These are phyloP conservation scores for Acropora yongei DNA, from an alignment of 64 coral and sea anemone species.

Conservation along the genomic window DNA sequence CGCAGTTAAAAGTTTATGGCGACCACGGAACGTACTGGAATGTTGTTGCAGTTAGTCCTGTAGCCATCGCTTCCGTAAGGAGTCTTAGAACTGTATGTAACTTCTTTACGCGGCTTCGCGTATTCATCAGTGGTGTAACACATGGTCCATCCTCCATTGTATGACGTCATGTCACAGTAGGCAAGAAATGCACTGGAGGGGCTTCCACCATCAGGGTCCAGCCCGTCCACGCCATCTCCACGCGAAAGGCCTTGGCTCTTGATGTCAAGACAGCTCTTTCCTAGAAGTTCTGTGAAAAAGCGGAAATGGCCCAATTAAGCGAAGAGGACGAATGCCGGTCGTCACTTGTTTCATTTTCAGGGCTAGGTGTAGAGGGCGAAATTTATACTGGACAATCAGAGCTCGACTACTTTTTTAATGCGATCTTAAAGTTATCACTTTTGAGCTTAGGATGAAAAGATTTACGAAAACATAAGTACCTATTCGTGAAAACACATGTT, in stretches of 20 bases:
- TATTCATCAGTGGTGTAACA: constrained; percentile 48
- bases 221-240: constrained; percentile 21
- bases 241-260: background rate
- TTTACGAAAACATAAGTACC: too few relatives aligned
- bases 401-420: too few relatives aligned
- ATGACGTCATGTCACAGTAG: constrained; percentile 54
- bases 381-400: too few relatives aligned
- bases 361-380: too few relatives aligned
- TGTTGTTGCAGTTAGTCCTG: constrained; percentile 21
- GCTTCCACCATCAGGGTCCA: constrained; percentile 36
- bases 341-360: too few relatives aligned
- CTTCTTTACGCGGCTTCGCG: constrained; percentile 8
- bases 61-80: constrained; percentile 46
- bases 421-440: too few relatives aligned
- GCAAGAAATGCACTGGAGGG: constrained; percentile 22
- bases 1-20: background rate
- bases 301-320: too few relatives aligned
- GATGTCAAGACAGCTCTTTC: background rate
- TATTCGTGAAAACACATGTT: too few relatives aligned
- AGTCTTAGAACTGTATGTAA: background rate
- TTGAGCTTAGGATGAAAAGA: too few relatives aligned
- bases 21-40: constrained; percentile 1
- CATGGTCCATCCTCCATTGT: constrained; percentile 60
- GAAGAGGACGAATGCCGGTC: too few relatives aligned
- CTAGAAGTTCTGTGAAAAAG: too few relatives aligned